Evolutionary conservation across 2,797 vertebrate genomes (phyloP).

Genomic region (Dromococcyx pavoninus): DNA sequence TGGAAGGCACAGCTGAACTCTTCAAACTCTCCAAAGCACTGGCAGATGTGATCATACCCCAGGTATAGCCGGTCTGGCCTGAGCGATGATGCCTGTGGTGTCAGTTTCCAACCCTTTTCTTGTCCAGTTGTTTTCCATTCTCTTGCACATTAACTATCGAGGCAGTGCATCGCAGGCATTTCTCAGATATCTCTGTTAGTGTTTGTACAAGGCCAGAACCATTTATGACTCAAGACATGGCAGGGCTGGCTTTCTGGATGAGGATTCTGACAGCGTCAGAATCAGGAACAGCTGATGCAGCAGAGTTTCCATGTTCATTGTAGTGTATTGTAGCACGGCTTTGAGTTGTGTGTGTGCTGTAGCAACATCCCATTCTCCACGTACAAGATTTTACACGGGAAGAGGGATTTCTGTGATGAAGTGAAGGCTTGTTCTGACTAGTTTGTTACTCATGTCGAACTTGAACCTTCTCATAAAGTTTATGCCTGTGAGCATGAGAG

Average conservation of each 20-base stretch:
- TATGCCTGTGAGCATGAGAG: background rate
- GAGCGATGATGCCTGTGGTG: fast-evolving
- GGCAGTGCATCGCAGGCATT: background rate
- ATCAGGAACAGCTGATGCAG: background rate
- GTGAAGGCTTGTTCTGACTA: background rate
- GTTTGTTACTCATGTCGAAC: background rate
- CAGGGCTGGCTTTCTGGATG: background rate
- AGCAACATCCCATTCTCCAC: background rate
- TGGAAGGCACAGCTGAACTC: slow-evolving; percentile 92
- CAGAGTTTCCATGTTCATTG: fast-evolving
- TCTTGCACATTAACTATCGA: background rate
- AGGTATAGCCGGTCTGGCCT: slow-evolving; percentile 75
- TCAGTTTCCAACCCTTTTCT: background rate
- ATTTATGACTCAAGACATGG: background rate
- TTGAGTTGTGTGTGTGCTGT: background rate
- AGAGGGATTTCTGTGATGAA: background rate
- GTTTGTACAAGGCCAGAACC: background rate
- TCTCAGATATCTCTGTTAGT: background rate
- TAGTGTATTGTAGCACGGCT: background rate
- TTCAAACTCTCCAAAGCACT: slow-evolving; percentile 91
- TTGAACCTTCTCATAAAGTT: background rate
- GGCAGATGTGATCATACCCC: slow-evolving; percentile 95
- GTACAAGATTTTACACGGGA: background rate
- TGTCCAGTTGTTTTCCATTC: background rate
- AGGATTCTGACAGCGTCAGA: background rate